Evolutionary conservation across 2,797 vertebrate genomes (phyloP), one percentile per base, ranked within the genome.

Genomic region (Brachyalestes nurse): DNA sequence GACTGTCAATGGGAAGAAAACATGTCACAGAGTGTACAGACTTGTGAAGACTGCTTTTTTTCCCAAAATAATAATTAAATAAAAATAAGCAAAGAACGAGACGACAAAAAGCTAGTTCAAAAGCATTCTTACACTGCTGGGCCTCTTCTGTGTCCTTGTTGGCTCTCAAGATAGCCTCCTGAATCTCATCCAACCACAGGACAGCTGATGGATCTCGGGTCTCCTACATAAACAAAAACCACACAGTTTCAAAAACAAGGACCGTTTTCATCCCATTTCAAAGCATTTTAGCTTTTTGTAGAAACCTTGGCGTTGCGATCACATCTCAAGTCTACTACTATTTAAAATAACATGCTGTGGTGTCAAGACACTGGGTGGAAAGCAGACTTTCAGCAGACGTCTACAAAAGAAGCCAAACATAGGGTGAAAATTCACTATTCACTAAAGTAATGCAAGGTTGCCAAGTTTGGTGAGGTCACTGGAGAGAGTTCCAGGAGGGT

Each of bases 181-280:
- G 98, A 90, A 99, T 99, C 93, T 99, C 98, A 92, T 99, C 98
- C 88, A 99, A 84, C 98, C 98, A 99, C 45, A 99, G 91, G 55
- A 98, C 97, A 74, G 97, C 97, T 34, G 98, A 99, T 10, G 97
- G 96, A 85, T 99, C 98, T 85, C 90, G 94, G 0, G 95, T 97
- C 89, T 99, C 98, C 98, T 99, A 87, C 9, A 88, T 4, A 28
- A 6, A 61, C 16, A 86, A 28, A 77, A 14, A 19, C 2, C 16
- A 62, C 6, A 70, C 1, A 58, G 6, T 45, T 38, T 73, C 21
- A 40, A 51, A 51, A 53, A 40, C 10, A 21, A 79, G 62, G 47
- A 79, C 9, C 23, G 14, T 62, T 34, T 2, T 62, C 5, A 51
- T 51, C 1, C 25, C 10, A 16, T 14, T 62, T 13, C 23, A 25